phyloP scores from a whole-genome alignment of 2,888 invertebrate species.

The Ennomos erosarius region DNA sequence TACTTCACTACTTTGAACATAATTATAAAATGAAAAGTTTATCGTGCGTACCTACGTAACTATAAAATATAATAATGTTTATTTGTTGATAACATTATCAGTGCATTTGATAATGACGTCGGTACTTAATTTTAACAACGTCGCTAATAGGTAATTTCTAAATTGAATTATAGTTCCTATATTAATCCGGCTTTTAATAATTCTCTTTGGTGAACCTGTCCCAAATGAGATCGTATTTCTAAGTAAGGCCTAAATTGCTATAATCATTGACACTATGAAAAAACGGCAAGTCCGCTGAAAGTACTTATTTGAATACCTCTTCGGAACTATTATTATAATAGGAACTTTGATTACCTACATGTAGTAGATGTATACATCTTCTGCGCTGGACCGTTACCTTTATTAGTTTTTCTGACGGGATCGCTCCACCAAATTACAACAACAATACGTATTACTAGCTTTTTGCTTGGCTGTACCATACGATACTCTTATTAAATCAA shows the following conservation, averaged over 20 bases:
- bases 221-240: no score
- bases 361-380: no score
- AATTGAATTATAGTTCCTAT: no score
- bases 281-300: no score
- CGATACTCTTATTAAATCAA: constrained; percentile 29
- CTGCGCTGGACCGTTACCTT: not conserved
- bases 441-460: constrained; percentile 23
- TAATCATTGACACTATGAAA: no score
- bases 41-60: constrained; percentile 6
- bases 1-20: not conserved
- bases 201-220: no score
- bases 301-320: no score
- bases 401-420: not conserved
- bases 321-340: no score
- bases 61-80: constrained; percentile 8
- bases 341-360: no score
- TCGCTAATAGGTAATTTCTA: not conserved
- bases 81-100: constrained; percentile 21
- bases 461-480: constrained; percentile 25
- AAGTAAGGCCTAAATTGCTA: no score
- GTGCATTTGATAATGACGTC: not conserved
- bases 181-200: no score
- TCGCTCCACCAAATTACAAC: constrained; percentile 13
- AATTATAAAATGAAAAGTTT: constrained; percentile 18
- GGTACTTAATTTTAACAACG: not conserved